Evolutionary conservation across 2,888 invertebrate genomes (phyloP).

Genomic region (Panorpa germanica): DNA sequence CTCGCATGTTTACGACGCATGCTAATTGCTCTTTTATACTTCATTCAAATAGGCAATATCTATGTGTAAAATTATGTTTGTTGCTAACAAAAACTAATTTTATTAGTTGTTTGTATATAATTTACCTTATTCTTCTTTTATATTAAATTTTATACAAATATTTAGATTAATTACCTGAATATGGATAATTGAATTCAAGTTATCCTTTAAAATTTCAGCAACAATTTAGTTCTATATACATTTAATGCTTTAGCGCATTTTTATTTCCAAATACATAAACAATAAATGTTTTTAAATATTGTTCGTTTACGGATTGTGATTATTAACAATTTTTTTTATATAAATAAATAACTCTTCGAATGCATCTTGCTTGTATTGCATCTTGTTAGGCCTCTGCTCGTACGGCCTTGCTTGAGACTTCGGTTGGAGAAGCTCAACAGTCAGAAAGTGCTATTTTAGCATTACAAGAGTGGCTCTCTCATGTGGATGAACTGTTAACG

Average conservation of each 20-base stretch:
- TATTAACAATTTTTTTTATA: too few relatives aligned
- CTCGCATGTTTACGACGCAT: slow-evolving; percentile 3
- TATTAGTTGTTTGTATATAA: slow-evolving; percentile 2
- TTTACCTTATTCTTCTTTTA: slow-evolving; percentile 3
- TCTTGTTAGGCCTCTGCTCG: slow-evolving; percentile 33
- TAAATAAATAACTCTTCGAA: not conserved
- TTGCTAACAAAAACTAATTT: slow-evolving; percentile 3
- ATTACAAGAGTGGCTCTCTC: slow-evolving; percentile 51
- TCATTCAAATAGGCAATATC: slow-evolving; percentile 1
- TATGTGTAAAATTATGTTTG: slow-evolving; percentile 1
- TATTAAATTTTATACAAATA: slow-evolving; percentile 7
- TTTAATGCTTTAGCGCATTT: too few relatives aligned
- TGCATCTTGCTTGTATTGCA: slow-evolving; percentile 11
- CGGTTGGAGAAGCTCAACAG: slow-evolving; percentile 56
- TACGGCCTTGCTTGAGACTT: slow-evolving; percentile 44
- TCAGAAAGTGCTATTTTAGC: slow-evolving; percentile 55
- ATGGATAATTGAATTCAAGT: too few relatives aligned
- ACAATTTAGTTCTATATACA: too few relatives aligned
- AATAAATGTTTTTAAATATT: too few relatives aligned
- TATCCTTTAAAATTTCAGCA: too few relatives aligned
- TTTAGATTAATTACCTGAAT: too few relatives aligned
- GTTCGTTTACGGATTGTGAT: too few relatives aligned
- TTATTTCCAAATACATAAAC: too few relatives aligned
- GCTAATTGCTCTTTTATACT: slow-evolving; percentile 1
- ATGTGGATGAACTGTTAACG: slow-evolving; percentile 45